These are phyloP conservation scores for Alouatta palliata DNA, from an alignment of 2,113 vertebrate genomes.

Conservation along the genomic window DNA sequence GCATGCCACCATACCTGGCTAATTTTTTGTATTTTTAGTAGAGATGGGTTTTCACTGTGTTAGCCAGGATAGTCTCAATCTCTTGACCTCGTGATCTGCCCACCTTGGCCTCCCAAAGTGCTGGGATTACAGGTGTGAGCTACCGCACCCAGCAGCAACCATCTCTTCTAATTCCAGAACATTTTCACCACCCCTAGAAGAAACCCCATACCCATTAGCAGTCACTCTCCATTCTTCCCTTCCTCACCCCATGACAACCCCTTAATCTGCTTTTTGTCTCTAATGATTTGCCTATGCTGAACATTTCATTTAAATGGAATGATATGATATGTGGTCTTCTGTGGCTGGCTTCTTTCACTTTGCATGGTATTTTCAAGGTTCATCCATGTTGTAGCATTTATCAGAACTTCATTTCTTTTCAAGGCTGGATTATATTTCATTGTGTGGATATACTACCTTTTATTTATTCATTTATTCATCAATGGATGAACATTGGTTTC, in stretches of 20 bases:
- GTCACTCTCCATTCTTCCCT: background rate
- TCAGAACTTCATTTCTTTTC: background rate
- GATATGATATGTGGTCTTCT: background rate
- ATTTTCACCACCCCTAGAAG: background rate
- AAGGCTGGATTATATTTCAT: background rate
- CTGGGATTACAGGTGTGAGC: too few relatives aligned
- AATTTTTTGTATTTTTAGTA: too few relatives aligned
- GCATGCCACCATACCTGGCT: too few relatives aligned
- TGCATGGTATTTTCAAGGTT: background rate
- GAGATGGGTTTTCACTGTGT: too few relatives aligned
- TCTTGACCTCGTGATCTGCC: too few relatives aligned
- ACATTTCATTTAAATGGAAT: background rate
- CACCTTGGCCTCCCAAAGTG: too few relatives aligned
- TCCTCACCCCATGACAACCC: background rate
- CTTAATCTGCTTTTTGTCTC: background rate
- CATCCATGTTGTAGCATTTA: background rate
- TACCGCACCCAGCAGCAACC: background rate
- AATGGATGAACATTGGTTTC: background rate
- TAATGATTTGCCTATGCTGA: background rate
- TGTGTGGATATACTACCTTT: background rate
- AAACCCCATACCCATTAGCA: background rate
- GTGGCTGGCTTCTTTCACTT: conserved; percentile 14
- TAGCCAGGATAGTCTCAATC: too few relatives aligned
- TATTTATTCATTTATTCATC: background rate
- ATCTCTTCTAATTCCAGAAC: background rate